Base-by-base conservation (phyloP, 1,140 invertebrate genomes). In the Drepana arcuata region DNA sequence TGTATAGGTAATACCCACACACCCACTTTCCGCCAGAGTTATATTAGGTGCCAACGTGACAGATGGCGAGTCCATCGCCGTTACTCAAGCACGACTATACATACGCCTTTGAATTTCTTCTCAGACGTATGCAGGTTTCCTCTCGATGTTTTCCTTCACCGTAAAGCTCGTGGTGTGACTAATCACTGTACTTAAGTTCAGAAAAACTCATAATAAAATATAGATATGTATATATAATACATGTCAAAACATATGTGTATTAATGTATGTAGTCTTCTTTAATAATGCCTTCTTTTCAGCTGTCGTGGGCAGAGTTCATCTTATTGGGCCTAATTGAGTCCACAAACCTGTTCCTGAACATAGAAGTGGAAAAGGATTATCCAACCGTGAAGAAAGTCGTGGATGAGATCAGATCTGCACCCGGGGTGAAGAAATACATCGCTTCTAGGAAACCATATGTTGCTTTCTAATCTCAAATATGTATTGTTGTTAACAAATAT, bases 391-490 rank as follows among this genome's bases (percentile, higher is more conserved):
- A 6, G n/a, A 10, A 4, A 26, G 6, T 26, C 4, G n/a, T 26
- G 24, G n/a, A 26, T 3, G 10, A 4, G 4, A 26, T 26, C 4
- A 6, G 2, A 10, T 2, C 4, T 2, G 2, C 10, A 10, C 24
- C 4, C 6, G n/a, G n/a, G n/a, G 24, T 26, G 6, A 26, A 26
- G n/a, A 10, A 26, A 4, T 26, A 26, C 24, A 10, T 26, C 26
- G 10, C 14, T 7, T 14, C 26, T 3, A 15, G 34, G 10, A 30
- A 34, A 36, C 25, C 33, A 7, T 23, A 30, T 28, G 23, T 34
- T n/a, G n/a, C n/a, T n/a, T n/a, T n/a, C n/a, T n/a, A n/a, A n/a
- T n/a, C n/a, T n/a, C n/a, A n/a, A n/a, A n/a, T n/a, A n/a, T n/a
- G n/a, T n/a, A n/a, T n/a, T n/a, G n/a, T n/a, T n/a, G n/a, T n/a